These are phyloP conservation scores for Tamandua tetradactyla DNA, from an alignment of 2,797 vertebrate species.

Conservation along the genomic window DNA sequence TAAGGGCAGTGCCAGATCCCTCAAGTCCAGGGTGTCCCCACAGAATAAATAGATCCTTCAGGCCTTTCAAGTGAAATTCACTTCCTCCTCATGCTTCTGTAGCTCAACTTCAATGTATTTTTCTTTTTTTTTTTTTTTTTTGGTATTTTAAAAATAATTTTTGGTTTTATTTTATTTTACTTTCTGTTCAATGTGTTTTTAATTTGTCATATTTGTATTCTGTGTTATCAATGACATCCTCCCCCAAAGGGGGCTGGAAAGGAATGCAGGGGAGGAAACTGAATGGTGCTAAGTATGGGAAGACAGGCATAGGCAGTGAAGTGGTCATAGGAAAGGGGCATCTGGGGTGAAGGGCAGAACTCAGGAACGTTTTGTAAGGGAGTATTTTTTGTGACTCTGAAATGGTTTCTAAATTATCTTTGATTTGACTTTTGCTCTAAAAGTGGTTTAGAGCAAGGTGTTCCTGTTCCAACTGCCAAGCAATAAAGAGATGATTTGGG, in stretches of 20 bases:
- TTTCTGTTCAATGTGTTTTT: too few species aligned
- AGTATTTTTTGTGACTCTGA: neutral
- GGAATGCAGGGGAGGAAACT: neutral
- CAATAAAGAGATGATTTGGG: neutral
- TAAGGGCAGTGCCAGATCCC: neutral
- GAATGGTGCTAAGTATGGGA: neutral
- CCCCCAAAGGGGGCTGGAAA: neutral
- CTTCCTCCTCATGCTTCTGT: neutral
- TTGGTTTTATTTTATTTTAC: too few species aligned
- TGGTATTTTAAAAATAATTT: too few species aligned
- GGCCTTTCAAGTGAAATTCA: neutral
- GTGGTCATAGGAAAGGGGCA: neutral
- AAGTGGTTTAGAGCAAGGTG: neutral
- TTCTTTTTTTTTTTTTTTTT: too few species aligned
- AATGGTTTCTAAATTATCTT: neutral
- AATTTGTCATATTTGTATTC: neutral
- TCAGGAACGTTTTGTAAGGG: neutral
- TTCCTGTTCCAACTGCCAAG: neutral
- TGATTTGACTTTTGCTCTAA: neutral
- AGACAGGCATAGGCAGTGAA: neutral
- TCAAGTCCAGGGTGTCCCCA: neutral
- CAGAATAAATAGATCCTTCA: neutral
- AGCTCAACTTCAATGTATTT: neutral
- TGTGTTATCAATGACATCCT: neutral
- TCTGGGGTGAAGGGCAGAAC: neutral